These are phyloP conservation scores for Orchesellides sinensis DNA, from an alignment of 2,888 invertebrate genomes.

Conservation along the genomic window DNA sequence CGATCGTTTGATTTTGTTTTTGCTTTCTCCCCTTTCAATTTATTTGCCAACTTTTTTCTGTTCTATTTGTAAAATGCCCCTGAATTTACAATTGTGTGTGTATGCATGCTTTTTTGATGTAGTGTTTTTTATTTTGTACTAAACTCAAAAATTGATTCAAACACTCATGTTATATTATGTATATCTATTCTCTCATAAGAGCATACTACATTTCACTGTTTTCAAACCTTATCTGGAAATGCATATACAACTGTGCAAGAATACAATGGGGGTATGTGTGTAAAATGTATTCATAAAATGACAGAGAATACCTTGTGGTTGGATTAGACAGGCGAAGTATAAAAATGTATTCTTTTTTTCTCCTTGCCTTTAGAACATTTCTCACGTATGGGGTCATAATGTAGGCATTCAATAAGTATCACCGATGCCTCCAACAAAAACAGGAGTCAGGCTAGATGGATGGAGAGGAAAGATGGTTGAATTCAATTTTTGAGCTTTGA, in stretches of 20 bases:
- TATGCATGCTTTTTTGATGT: no score
- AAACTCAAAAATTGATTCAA: no score
- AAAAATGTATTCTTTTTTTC: not conserved
- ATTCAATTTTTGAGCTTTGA: conserved; percentile 64
- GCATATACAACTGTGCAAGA: no score
- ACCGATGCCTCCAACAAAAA: not conserved
- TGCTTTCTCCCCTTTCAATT: conserved; percentile 8
- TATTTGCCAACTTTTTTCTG: not conserved
- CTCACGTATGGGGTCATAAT: conserved; percentile 1
- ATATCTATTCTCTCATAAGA: not conserved
- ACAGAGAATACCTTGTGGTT: conserved; percentile 32
- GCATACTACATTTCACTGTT: not conserved
- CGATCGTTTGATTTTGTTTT: conserved; percentile 27
- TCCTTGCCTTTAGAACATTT: not conserved
- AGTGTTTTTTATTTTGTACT: no score
- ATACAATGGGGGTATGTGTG: no score
- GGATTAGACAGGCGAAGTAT: no score
- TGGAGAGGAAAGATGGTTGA: conserved; percentile 47
- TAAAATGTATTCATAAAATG: conserved; percentile 42
- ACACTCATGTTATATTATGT: not conserved
- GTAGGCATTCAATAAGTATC: not conserved
- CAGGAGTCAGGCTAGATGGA: no score
- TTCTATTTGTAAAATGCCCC: not conserved
- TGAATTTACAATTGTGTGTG: not conserved
- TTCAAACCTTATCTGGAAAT: no score